These are phyloP conservation scores for Melanocharis versteri DNA, from an alignment of 2,113 vertebrate species.

Conservation along the genomic window DNA sequence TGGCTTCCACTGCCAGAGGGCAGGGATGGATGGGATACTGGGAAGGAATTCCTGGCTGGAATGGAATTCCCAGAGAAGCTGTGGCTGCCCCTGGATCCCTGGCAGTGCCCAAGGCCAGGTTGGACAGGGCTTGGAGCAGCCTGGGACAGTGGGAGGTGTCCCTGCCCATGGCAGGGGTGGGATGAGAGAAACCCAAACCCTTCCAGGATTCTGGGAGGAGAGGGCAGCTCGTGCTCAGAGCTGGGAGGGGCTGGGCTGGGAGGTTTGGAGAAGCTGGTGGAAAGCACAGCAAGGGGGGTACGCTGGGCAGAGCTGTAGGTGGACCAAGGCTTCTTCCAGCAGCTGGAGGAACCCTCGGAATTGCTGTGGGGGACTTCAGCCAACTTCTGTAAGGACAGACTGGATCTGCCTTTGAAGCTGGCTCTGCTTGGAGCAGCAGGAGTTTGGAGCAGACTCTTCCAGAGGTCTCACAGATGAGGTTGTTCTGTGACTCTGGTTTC, in stretches of 20 bases:
- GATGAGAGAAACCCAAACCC: not conserved
- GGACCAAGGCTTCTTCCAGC: not conserved
- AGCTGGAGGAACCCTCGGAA: not conserved
- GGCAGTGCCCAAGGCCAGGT: rapidly evolving
- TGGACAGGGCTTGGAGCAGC: rapidly evolving
- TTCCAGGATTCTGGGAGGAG: not conserved
- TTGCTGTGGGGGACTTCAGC: not conserved
- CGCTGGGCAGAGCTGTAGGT: rapidly evolving
- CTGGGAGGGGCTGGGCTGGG: not conserved
- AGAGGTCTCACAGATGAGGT: not conserved
- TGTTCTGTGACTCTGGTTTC: not conserved
- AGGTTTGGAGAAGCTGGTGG: not conserved
- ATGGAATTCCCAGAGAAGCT: rapidly evolving
- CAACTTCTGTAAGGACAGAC: too few species aligned
- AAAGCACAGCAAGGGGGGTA: too few species aligned
- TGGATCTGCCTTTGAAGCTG: not conserved
- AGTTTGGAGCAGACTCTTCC: not conserved
- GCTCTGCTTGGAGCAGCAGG: not conserved
- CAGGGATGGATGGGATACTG: not conserved
- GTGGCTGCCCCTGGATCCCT: not conserved
- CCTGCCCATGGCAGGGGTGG: not conserved
- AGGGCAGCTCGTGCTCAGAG: rapidly evolving
- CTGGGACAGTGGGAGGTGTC: rapidly evolving
- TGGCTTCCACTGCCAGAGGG: not conserved
- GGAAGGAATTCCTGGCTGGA: not conserved